Evolutionary conservation across 2,113 vertebrate genomes (phyloP).

Genomic region (Pelecanus crispus): DNA sequence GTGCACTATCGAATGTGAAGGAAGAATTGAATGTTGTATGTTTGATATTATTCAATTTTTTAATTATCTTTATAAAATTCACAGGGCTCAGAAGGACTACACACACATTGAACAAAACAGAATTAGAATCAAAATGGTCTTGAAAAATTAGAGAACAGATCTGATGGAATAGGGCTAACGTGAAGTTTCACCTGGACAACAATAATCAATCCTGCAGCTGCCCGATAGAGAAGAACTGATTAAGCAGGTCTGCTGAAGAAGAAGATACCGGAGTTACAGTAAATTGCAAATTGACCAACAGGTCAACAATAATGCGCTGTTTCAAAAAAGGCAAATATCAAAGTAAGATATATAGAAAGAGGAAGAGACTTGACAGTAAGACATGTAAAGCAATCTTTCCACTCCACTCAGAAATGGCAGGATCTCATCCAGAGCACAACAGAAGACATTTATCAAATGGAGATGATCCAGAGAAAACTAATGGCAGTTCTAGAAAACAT

Average conservation of each 20-base stretch:
- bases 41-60: neutral
- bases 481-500: neutral
- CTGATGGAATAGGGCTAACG: rapidly evolving
- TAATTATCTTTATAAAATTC: neutral
- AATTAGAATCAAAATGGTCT: neutral
- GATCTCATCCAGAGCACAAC: neutral
- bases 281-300: neutral
- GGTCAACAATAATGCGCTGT: neutral
- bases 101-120: neutral
- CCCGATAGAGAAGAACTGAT: neutral
- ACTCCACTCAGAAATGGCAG: neutral
- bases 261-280: neutral
- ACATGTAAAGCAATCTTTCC: neutral
- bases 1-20: neutral
- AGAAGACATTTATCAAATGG: neutral
- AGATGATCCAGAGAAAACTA: neutral
- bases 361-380: neutral
- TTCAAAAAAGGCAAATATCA: neutral
- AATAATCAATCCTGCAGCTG: neutral
- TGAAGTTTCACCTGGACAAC: neutral
- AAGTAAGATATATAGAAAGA: neutral
- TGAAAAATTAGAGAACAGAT: neutral
- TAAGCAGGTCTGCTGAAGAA: neutral
- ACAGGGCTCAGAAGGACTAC: neutral
- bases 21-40: neutral